Conservation (phyloP, 2,797 vertebrate species). For the Stomatorhinus walkeri region DNA sequence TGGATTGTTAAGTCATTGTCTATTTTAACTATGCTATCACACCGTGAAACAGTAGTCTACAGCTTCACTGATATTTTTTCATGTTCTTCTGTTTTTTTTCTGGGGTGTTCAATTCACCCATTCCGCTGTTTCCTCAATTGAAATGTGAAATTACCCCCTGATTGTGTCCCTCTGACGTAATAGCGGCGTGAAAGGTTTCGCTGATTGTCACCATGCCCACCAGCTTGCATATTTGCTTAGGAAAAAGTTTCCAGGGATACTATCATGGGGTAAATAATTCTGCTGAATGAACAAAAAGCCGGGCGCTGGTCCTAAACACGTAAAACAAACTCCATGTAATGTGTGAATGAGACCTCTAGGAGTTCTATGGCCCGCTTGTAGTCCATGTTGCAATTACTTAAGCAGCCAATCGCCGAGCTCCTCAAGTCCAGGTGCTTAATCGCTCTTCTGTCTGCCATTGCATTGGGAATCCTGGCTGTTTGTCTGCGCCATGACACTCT, state of each 20-base stretch:
- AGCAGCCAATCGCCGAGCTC: not conserved
- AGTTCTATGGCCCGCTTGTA: not conserved
- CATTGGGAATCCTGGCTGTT: not conserved
- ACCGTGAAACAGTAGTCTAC: not conserved
- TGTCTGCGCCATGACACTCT: not conserved
- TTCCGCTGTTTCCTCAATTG: not conserved
- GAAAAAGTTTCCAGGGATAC: not conserved
- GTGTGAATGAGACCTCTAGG: not conserved
- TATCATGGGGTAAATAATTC: not conserved
- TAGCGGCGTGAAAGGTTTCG: not conserved
- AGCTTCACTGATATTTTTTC: not conserved
- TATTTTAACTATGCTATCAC: not conserved
- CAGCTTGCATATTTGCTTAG: not conserved
- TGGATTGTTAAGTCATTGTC: not conserved
- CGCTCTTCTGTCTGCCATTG: not conserved
- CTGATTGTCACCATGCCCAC: not conserved
- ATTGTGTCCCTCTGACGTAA: not conserved
- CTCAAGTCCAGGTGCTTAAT: not conserved
- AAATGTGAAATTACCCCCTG: not conserved
- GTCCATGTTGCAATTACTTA: not conserved
- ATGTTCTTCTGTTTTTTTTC: not conserved
- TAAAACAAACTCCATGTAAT: not conserved
- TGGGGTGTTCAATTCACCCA: not conserved
- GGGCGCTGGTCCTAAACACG: not conserved
- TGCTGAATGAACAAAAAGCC: not conserved